Conservation (phyloP, 2,113 vertebrate species). For the Raja brachyura region DNA sequence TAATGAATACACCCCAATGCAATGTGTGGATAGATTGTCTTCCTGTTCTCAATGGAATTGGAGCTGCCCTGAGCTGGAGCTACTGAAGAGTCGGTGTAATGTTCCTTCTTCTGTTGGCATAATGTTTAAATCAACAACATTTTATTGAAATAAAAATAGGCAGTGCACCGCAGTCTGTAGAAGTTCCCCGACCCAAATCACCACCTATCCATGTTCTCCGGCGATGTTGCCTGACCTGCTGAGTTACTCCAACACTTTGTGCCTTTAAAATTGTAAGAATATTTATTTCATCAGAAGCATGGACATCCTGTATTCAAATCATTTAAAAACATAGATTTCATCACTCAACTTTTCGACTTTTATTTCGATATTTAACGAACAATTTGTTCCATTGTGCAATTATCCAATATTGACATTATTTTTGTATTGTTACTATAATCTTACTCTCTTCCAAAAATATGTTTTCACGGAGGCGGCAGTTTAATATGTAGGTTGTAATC, state of each 20-base stretch:
- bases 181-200: too few species aligned
- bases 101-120: background rate
- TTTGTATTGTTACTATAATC: background rate
- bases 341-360: background rate
- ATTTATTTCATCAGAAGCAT: background rate
- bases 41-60: background rate
- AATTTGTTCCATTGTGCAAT: background rate
- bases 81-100: background rate
- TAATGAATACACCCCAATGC: background rate
- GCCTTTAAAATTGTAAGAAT: too few species aligned
- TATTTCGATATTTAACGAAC: background rate
- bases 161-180: too few species aligned
- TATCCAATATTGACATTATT: background rate
- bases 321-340: background rate
- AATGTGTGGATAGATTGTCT: background rate
- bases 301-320: background rate
- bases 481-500: background rate
- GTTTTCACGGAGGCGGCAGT: background rate
- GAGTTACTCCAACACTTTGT: too few species aligned
- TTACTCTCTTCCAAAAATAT: background rate
- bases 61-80: background rate
- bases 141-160: too few species aligned
- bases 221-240: too few species aligned
- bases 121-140: background rate
- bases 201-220: too few species aligned